Percentiles rank a stretch among this genome's conserved stretches.
Evolutionary conservation across 2,113 vertebrate genomes (phyloP).

Genomic region (Dasyurus viverrinus): DNA sequence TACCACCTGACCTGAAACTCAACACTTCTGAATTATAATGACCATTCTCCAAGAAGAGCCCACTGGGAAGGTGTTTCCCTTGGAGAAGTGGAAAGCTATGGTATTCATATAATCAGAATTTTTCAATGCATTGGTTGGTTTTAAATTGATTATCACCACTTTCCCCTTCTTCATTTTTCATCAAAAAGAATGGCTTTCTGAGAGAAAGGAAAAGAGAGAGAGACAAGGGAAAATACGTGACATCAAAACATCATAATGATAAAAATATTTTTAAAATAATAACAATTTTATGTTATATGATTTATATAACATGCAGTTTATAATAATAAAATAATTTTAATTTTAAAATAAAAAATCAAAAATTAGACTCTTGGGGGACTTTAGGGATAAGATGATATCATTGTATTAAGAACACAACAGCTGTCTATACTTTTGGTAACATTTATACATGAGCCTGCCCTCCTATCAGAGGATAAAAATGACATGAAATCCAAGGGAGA

Average conservation of each 20-base stretch:
- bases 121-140: neutral
- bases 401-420: neutral
- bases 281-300: too few species aligned
- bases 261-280: neutral
- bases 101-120: neutral
- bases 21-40: neutral
- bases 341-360: neutral
- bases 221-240: neutral
- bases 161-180: neutral
- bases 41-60: neutral
- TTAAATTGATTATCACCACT: neutral
- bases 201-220: neutral
- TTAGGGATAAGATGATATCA: neutral
- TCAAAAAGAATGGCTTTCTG: neutral
- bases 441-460: neutral
- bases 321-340: too few species aligned
- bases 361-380: neutral
- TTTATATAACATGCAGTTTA: too few species aligned
- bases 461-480: neutral
- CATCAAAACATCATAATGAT: neutral
- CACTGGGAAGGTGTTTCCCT: neutral
- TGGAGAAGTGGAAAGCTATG: neutral
- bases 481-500: neutral
- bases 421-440: neutral
- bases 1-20: neutral